phyloP scores from a whole-genome alignment of 2,113 vertebrate species.

The Myiopsitta monachus region DNA sequence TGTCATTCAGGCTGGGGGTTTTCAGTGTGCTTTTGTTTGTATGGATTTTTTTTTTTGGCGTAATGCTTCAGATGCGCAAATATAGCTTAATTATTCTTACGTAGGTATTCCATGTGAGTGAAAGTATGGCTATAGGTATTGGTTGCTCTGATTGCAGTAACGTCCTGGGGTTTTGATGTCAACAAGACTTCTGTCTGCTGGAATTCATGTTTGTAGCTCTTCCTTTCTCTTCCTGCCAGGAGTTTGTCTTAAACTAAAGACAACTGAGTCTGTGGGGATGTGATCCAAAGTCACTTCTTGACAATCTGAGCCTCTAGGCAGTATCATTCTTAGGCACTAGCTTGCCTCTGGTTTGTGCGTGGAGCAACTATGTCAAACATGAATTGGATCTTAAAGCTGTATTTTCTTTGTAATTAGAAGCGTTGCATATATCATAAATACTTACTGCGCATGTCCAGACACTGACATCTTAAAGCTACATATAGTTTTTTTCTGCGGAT shows the following conservation, averaged over 20 bases:
- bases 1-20: neutral
- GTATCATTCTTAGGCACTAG: neutral
- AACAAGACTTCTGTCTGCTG: neutral
- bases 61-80: neutral
- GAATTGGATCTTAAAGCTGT: neutral
- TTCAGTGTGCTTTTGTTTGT: neutral
- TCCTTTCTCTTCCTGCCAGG: neutral
- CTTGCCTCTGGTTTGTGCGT: neutral
- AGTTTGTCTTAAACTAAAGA: neutral
- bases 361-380: neutral
- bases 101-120: neutral
- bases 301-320: neutral
- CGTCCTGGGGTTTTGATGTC: neutral
- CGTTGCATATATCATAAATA: neutral
- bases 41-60: neutral
- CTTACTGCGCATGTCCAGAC: neutral
- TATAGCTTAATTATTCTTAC: neutral
- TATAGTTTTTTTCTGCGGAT: neutral
- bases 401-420: neutral
- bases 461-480: neutral
- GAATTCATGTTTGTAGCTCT: neutral
- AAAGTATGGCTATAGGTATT: neutral
- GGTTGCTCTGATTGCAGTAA: neutral
- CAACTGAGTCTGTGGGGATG: neutral
- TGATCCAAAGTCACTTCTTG: neutral